Evolutionary conservation across 2,888 invertebrate species (phyloP), one percentile per base, ranked within the genome.

Genomic region (Marronus borbonicus): DNA sequence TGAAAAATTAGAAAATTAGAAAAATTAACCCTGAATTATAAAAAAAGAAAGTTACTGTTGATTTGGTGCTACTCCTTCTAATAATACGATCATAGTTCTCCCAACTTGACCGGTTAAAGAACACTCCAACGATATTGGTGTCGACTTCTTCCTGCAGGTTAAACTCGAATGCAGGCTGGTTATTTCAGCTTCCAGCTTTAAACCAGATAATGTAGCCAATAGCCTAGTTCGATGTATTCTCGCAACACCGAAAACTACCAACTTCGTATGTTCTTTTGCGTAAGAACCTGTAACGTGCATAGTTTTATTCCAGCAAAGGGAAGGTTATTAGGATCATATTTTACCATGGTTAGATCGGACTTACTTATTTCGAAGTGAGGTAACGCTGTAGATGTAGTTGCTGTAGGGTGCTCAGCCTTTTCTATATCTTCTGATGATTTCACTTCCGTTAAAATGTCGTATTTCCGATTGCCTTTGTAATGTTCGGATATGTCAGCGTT

Each of bases 151-250:
- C n/a, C 97, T 93, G 86, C 96, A 96, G 0, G 97, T 97, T 50
- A 97, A 91, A 83, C 97, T 96, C n/a, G 95, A 94, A 86, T 98
- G 97, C 10, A 98, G 90, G 78, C 96, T 96, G 17, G 96, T 95
- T 77, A 98, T 95, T 89, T 98, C 97, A 0, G 97, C 97, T 88
- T 98, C 98, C 80, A 98, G 89, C 89, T 98, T 98, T 69, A 98
- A 90, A 0, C 98, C 98, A 84, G 97, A 97, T 1, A 98, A 90
- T 0, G 97, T 97, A 0, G 98, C 98, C 80, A 97, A 89, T 8
- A 97, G 89, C 7, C 96, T 92, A 0, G 97, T 97, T 81, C 96
- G 92, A 84, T 96, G 96, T 82, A 98, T 96, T 86, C 96, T 92
- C 2, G 93, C 94, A 1, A 97, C 94, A 0, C 97, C 83, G 86